A percentile compares a stretch with the other conserved stretches of the same genome.
Conservation (phyloP, 2,113 vertebrate species). For the Bos indicus region DNA sequence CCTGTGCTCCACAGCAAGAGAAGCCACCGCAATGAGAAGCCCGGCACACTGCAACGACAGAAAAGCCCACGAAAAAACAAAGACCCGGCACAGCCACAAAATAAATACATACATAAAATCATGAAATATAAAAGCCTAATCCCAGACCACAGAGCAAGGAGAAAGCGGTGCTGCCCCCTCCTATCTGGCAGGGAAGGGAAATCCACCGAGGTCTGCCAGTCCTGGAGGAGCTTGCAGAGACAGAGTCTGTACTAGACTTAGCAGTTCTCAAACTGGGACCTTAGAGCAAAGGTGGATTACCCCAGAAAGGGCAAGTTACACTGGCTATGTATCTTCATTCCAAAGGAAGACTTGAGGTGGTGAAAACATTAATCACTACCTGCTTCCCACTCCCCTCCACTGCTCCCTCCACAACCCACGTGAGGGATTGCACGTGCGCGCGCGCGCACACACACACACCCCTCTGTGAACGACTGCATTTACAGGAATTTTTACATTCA, state of each 20-base stretch:
- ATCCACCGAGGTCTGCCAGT: neutral
- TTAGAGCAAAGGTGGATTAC: neutral
- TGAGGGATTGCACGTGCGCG: fast-evolving
- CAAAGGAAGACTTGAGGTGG: neutral
- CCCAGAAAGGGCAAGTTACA: neutral
- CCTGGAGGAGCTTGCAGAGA: neutral
- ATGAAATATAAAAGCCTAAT: neutral
- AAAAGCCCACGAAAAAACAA: neutral
- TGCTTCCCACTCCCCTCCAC: neutral
- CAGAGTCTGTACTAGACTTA: neutral
- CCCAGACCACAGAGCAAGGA: neutral
- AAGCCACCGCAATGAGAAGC: neutral
- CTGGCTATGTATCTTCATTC: neutral
- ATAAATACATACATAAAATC: neutral
- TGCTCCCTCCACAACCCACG: neutral
- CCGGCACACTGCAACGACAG: fast-evolving
- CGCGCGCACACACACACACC: fast-evolving
- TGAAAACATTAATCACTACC: neutral
- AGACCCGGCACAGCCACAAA: neutral
- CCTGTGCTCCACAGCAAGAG: neutral
- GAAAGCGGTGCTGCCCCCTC: fast-evolving
- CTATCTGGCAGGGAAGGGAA: neutral
- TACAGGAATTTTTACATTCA: slow-evolving; percentile 8
- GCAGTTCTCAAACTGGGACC: neutral
- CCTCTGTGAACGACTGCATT: neutral